phyloP scores from a whole-genome alignment of 2,797 vertebrate genomes.

The Etheostoma nigrum region DNA sequence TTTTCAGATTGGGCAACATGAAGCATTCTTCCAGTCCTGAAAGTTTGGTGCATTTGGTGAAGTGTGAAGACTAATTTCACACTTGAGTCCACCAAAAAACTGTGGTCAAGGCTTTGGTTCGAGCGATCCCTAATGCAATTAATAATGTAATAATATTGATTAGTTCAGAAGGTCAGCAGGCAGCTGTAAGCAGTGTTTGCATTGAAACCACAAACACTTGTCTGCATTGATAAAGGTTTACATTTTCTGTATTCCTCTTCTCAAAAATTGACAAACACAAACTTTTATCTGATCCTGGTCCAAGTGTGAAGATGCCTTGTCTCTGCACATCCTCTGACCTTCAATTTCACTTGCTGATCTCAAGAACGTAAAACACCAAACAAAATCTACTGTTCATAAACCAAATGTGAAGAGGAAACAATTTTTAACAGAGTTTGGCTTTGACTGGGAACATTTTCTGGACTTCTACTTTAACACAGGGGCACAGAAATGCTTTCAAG shows the following conservation, averaged over 20 bases:
- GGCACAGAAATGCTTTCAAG: constrained; percentile 50
- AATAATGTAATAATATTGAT: neutral
- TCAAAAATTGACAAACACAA: neutral
- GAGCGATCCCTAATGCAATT: neutral
- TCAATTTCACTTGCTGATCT: neutral
- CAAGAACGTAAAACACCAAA: neutral
- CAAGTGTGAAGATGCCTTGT: neutral
- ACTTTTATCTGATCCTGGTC: neutral
- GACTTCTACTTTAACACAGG: constrained; percentile 17
- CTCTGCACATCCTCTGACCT: constrained; percentile 4
- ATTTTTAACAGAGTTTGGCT: constrained; percentile 11
- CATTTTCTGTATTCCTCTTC: neutral
- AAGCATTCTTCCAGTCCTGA: neutral
- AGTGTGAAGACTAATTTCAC: constrained; percentile 13
- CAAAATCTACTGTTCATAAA: neutral
- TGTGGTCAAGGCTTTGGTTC: neutral
- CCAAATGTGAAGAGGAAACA: neutral
- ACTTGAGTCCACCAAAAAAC: neutral
- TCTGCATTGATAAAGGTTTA: neutral
- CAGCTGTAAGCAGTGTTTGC: neutral
- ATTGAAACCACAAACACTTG: neutral
- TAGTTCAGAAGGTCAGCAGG: neutral
- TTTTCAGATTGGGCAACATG: neutral
- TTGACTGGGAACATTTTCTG: constrained; percentile 23
- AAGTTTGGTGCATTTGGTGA: constrained; percentile 5